Evolutionary conservation across 2,797 vertebrate genomes (phyloP).

Genomic region (Pitangus sulphuratus): DNA sequence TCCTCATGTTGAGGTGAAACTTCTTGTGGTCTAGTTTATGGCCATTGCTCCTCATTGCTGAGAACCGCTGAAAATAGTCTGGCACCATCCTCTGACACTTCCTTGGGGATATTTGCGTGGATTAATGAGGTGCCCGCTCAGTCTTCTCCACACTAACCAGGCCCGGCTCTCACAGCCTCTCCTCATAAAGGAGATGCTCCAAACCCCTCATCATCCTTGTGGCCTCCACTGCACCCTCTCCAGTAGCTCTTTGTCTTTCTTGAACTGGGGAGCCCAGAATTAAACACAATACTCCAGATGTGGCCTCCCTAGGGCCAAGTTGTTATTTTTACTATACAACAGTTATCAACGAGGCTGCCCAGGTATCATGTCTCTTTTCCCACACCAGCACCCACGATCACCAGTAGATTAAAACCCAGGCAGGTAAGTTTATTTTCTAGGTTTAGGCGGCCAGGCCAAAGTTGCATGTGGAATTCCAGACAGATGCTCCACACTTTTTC

Average conservation of each 20-base stretch:
- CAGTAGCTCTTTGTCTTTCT: background rate
- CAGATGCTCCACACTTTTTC: background rate
- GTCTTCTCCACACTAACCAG: background rate
- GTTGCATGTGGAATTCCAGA: background rate
- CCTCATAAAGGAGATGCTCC: background rate
- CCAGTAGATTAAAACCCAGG: background rate
- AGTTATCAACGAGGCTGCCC: background rate
- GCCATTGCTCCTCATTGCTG: background rate
- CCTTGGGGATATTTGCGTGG: background rate
- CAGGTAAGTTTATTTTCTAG: background rate
- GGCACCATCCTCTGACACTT: background rate
- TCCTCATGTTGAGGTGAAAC: background rate
- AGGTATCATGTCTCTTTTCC: background rate
- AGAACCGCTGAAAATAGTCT: background rate
- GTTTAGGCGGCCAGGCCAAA: background rate
- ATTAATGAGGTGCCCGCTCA: background rate
- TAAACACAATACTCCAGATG: background rate
- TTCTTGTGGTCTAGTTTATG: background rate
- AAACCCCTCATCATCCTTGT: background rate
- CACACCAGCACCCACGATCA: background rate
- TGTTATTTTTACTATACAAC: background rate
- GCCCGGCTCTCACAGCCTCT: background rate
- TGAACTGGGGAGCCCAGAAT: background rate
- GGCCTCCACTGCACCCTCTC: background rate
- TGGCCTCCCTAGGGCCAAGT: accelerated